Percentiles rank a stretch among this genome's conserved stretches.
Conservation (phyloP, 2,113 vertebrate genomes). For the Hipposideros armiger region DNA sequence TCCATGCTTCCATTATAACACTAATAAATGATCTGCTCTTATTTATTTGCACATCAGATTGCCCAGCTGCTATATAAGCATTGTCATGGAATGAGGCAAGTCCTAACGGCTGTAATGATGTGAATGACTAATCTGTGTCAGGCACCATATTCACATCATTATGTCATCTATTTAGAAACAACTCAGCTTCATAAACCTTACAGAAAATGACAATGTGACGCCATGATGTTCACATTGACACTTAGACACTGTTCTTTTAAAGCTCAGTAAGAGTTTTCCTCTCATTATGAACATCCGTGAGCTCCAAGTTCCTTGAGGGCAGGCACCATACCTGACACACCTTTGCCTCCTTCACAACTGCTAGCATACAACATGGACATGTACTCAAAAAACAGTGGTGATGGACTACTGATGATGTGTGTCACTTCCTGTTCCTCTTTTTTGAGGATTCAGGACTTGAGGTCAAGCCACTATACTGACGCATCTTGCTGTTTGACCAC, state of each 20-base stretch:
- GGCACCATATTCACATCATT: neutral
- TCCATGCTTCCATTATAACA: neutral
- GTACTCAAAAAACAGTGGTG: neutral
- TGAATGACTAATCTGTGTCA: conserved; percentile 42
- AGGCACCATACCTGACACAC: neutral
- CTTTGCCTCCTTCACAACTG: neutral
- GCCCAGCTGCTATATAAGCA: neutral
- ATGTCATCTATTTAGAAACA: conserved; percentile 29
- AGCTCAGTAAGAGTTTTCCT: neutral
- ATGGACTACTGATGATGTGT: neutral
- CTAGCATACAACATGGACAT: accelerated
- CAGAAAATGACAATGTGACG: neutral
- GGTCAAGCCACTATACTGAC: neutral
- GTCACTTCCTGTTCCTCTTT: neutral
- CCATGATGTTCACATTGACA: neutral
- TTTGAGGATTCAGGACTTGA: neutral
- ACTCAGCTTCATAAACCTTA: neutral
- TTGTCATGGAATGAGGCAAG: conserved; percentile 34
- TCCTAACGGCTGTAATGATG: conserved; percentile 42
- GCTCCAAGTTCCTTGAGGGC: neutral
- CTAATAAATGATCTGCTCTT: conserved; percentile 42
- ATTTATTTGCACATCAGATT: conserved; percentile 42
- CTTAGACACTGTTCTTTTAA: neutral
- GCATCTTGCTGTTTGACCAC: neutral
- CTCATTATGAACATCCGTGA: neutral